A percentile compares a stretch with the other conserved stretches of the same genome.
Evolutionary conservation across 2,113 vertebrate genomes (phyloP).

Genomic region (Colius striatus): DNA sequence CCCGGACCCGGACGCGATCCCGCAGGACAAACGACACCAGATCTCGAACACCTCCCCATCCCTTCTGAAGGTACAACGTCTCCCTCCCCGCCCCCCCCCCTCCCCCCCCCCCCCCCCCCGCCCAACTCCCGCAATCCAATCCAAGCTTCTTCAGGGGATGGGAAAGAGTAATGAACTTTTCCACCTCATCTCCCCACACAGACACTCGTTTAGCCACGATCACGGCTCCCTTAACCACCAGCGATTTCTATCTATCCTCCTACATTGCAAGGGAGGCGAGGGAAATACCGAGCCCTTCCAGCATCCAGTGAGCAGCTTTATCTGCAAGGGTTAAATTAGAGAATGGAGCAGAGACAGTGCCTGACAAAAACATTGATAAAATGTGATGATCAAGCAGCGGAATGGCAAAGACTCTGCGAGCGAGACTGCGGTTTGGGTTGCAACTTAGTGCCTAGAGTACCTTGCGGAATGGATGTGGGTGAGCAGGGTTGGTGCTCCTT

Average conservation of each 20-base stretch:
- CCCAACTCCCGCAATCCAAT: neutral
- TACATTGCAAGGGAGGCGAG: neutral
- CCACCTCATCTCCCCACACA: neutral
- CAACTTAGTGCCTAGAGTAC: neutral
- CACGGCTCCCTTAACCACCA: neutral
- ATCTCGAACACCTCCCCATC: too few species aligned
- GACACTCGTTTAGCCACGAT: neutral
- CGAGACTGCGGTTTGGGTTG: neutral
- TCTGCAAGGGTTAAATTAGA: neutral
- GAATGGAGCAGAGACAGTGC: neutral
- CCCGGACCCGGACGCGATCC: neutral
- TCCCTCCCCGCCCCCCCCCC: too few species aligned
- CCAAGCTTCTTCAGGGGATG: conserved; percentile 14
- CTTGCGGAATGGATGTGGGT: neutral
- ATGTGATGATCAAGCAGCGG: neutral
- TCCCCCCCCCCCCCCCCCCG: too few species aligned
- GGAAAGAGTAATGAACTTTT: conserved; percentile 43
- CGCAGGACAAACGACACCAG: neutral
- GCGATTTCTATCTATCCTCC: neutral
- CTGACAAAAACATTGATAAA: neutral
- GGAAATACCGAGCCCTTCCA: neutral
- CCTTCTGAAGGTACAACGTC: too few species aligned
- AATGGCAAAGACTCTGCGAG: neutral
- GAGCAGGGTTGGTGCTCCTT: neutral
- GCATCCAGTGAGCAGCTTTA: neutral